Percentiles rank a stretch among this genome's conserved stretches.
Conservation (phyloP, 2,113 vertebrate genomes). For the Spheniscus mendiculus region DNA sequence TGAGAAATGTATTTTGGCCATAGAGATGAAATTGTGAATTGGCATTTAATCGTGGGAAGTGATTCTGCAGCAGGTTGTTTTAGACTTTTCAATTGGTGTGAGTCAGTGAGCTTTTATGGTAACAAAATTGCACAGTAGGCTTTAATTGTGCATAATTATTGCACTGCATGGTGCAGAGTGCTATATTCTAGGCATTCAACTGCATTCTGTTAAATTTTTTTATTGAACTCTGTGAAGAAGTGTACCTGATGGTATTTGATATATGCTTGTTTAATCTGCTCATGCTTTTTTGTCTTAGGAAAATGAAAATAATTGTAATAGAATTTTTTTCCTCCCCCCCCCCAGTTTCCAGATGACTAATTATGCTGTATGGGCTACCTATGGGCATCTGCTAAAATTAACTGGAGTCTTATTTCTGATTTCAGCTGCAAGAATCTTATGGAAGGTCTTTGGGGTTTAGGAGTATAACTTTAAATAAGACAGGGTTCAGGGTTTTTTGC, state of each 20-base stretch:
- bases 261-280: constrained; percentile 22
- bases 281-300: background rate
- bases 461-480: background rate
- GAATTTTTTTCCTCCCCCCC: background rate
- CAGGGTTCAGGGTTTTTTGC: background rate
- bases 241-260: constrained; percentile 11
- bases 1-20: constrained; percentile 40
- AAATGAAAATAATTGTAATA: background rate
- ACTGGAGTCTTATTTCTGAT: background rate
- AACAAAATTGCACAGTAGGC: constrained; percentile 71
- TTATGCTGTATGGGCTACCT: background rate
- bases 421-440: background rate
- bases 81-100: constrained; percentile 59
- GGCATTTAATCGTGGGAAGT: constrained; percentile 54
- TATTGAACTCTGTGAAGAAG: constrained; percentile 34
- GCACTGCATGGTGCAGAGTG: constrained; percentile 59
- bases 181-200: constrained; percentile 49
- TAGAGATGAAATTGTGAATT: constrained; percentile 46
- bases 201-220: constrained; percentile 52
- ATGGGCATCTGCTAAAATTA: background rate
- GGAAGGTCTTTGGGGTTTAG: background rate
- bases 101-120: constrained; percentile 61
- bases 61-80: constrained; percentile 33
- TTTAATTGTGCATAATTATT: constrained; percentile 78
- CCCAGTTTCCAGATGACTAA: background rate